These are phyloP conservation scores for Akabosia matsudoensis DNA, from an alignment of 1,140 invertebrate species.

Conservation along the genomic window DNA sequence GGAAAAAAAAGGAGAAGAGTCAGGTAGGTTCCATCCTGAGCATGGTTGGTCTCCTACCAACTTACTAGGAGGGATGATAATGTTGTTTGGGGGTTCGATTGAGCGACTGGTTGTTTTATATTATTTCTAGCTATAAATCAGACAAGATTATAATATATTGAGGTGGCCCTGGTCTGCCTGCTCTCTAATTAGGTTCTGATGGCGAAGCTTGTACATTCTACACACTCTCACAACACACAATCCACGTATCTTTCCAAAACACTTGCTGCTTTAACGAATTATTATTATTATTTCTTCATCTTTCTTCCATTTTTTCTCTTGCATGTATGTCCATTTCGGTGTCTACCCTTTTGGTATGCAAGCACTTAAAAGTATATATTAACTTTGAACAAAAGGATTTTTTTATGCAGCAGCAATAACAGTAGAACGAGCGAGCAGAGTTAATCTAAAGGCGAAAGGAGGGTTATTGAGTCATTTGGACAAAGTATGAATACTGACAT, in stretches of 20 bases:
- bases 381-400: no score
- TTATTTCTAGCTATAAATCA: conserved; percentile 35
- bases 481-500: no score
- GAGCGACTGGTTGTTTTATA: conserved; percentile 23
- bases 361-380: no score
- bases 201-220: conserved; percentile 8
- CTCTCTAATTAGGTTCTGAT: conserved; percentile 39
- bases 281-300: neutral
- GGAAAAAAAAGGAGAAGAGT: neutral
- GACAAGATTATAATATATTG: conserved; percentile 36
- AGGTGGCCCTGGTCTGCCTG: conserved; percentile 34
- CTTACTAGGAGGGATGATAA: neutral
- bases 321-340: neutral
- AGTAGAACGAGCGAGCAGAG: neutral
- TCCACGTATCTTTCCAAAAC: neutral
- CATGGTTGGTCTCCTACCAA: neutral
- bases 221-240: neutral
- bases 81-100: conserved; percentile 14
- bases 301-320: neutral
- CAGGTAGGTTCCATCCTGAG: conserved; percentile 17
- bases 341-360: neutral
- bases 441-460: neutral
- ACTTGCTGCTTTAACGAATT: conserved; percentile 9
- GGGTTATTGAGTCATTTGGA: conserved; percentile 13
- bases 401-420: no score